Conservation (phyloP, 2,797 vertebrate species). For the Enoplosus armatus region DNA sequence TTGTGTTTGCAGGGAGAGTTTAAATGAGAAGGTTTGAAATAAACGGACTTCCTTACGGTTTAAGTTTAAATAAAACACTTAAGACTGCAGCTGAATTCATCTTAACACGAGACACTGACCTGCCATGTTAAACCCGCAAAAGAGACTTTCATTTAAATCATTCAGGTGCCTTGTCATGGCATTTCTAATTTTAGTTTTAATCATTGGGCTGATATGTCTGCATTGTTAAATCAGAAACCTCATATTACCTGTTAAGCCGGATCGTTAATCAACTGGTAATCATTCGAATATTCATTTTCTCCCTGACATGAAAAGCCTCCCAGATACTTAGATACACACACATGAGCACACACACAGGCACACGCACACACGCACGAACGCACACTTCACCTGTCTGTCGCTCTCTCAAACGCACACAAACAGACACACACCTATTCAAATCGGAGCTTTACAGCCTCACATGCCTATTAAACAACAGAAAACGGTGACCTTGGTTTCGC, state of each 20-base stretch:
- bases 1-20: slow-evolving; percentile 41
- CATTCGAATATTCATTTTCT: slow-evolving; percentile 79
- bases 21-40: slow-evolving; percentile 24
- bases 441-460: slow-evolving; percentile 35
- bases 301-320: slow-evolving; percentile 81
- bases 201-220: slow-evolving; percentile 73
- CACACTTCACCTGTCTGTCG: background rate
- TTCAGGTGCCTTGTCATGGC: slow-evolving; percentile 55
- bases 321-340: slow-evolving; percentile 75
- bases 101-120: slow-evolving; percentile 26
- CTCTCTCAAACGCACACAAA: slow-evolving; percentile 11
- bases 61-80: slow-evolving; percentile 23
- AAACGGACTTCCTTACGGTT: slow-evolving; percentile 20
- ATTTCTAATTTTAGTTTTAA: slow-evolving; percentile 77
- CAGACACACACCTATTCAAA: slow-evolving; percentile 28
- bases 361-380: background rate
- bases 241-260: slow-evolving; percentile 74
- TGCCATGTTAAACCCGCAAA: slow-evolving; percentile 32
- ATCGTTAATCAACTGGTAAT: slow-evolving; percentile 82
- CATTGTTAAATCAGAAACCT: slow-evolving; percentile 75
- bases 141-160: slow-evolving; percentile 56
- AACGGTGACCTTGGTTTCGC: slow-evolving; percentile 87
- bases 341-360: slow-evolving; percentile 18
- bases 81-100: slow-evolving; percentile 18
- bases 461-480: slow-evolving; percentile 81